Base-by-base conservation (phyloP, 2,797 vertebrate genomes). In the Fistularia tabacaria region DNA sequence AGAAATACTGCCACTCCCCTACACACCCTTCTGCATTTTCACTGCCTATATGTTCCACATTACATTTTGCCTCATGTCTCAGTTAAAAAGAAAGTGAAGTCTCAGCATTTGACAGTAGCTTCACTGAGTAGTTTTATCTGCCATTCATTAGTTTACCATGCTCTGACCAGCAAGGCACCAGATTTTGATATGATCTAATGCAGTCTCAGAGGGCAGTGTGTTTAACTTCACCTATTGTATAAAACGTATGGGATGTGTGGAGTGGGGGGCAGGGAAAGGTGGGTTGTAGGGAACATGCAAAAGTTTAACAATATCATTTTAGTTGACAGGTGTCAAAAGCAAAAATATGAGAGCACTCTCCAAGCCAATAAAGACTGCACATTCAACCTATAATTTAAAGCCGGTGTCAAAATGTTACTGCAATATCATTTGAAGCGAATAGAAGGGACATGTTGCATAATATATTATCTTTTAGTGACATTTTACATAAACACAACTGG, bases 1-100 rank as follows among this genome's bases (percentile, higher is more conserved):
- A 73, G 49, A 54, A 69, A 69, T 36, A 40, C 56, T 62, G 70
- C 82, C 82, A 68, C 77, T 71, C 85, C 82, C 71, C 57, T 67
- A 56, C 84, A 81, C 75, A 42, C 78, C 75, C 85, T 67, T 9
- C 9, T n/a, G 6, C 49, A 55, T 64, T 80, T 79, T 78, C 63
- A 80, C 43, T 56, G 61, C 61, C 51, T 46, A 10, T 38, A 14
- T 9, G 36, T 61, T 49, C 52, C 46, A 51, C 0, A 3, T 74
- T 59, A 51, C n/a, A 40, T 14, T 67, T 61, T 38, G 12, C 42
- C 49, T 54, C 46, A 1, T 60, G 47, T 46, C 11, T 12, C 49
- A 54, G 14, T 66, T 36, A 49, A 7, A 51, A 13, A 49, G 14
- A 51, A 51, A 14, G 9, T 2, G 12, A 12, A 59, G 42, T 46